phyloP scores from a whole-genome alignment of 2,797 vertebrate species.

The Chaetodon trifasciatus region DNA sequence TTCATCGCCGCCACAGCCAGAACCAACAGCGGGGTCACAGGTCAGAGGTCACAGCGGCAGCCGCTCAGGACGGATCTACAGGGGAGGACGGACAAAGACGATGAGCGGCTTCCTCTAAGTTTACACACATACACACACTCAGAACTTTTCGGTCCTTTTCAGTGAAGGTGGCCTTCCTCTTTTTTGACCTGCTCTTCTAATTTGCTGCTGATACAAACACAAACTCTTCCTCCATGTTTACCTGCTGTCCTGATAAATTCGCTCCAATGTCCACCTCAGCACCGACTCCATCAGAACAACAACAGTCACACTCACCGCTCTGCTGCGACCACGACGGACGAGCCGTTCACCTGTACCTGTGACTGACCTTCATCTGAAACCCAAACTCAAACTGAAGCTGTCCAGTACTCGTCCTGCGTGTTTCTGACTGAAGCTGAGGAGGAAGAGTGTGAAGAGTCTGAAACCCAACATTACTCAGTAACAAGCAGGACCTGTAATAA shows the following conservation, averaged over 20 bases:
- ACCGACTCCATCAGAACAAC: too few relatives aligned
- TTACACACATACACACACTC: too few relatives aligned
- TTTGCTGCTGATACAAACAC: too few relatives aligned
- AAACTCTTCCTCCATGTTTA: too few relatives aligned
- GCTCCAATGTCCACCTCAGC: too few relatives aligned
- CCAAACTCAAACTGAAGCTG: not conserved
- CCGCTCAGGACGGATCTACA: constrained; percentile 38
- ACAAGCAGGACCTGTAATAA: constrained; percentile 25
- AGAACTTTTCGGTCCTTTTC: too few relatives aligned
- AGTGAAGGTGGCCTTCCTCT: too few relatives aligned
- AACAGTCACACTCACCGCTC: too few relatives aligned
- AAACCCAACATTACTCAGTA: constrained; percentile 22
- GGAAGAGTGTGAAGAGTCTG: not conserved
- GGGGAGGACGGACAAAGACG: constrained; percentile 7
- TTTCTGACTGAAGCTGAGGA: not conserved
- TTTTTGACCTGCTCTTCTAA: too few relatives aligned
- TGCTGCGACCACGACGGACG: too few relatives aligned
- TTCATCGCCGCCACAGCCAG: not conserved
- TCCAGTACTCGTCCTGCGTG: not conserved
- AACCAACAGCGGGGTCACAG: constrained; percentile 11
- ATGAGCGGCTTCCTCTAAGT: not conserved
- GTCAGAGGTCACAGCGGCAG: constrained; percentile 26
- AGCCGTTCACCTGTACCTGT: not conserved
- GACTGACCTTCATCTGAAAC: not conserved
- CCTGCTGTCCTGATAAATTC: too few relatives aligned